phyloP scores from a whole-genome alignment of 1,140 invertebrate genomes.

The Cydia amplana region DNA sequence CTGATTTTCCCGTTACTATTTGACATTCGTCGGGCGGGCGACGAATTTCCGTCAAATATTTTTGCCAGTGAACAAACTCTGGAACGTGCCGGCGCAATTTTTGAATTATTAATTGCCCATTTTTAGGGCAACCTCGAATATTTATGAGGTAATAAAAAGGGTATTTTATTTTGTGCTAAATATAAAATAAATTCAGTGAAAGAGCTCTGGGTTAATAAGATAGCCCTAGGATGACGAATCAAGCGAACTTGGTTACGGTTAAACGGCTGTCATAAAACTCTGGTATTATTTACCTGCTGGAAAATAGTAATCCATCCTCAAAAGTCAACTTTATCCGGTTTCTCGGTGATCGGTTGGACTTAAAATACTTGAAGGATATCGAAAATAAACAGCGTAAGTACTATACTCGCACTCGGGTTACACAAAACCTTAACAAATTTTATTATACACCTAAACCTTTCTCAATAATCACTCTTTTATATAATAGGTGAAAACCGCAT shows the following conservation, averaged over 20 bases:
- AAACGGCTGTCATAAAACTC: background rate
- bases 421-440: too few relatives aligned
- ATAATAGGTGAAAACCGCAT: too few relatives aligned
- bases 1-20: background rate
- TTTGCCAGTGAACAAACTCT: background rate
- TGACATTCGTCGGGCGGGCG: background rate
- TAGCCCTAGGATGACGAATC: background rate
- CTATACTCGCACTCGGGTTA: too few relatives aligned
- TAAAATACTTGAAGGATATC: too few relatives aligned
- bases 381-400: too few relatives aligned
- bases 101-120: background rate
- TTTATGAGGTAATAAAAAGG: background rate
- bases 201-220: background rate
- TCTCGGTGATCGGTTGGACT: too few relatives aligned
- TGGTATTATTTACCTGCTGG: background rate
- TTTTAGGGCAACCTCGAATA: slow-evolving; percentile 11
- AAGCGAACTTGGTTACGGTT: background rate
- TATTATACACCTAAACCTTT: too few relatives aligned
- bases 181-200: background rate
- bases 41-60: slow-evolving; percentile 8
- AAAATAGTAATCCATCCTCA: background rate
- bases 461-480: too few relatives aligned
- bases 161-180: background rate
- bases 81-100: slow-evolving; percentile 5
- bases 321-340: too few relatives aligned